phyloP scores from a whole-genome alignment of 2,888 invertebrate species.

The Physocephala rufipes region DNA sequence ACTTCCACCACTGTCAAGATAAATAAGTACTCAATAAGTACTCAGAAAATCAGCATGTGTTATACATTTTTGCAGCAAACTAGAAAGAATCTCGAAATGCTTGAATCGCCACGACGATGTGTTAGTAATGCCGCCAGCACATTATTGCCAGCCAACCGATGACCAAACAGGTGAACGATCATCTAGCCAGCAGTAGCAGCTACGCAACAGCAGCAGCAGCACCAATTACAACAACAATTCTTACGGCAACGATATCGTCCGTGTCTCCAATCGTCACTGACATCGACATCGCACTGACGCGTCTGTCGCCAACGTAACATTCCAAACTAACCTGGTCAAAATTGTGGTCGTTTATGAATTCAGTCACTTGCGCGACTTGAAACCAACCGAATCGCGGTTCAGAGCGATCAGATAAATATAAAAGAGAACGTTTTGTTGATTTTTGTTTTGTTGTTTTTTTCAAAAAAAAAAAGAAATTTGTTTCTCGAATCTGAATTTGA shows the following conservation, averaged over 20 bases:
- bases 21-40: too few relatives aligned
- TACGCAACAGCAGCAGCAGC: too few relatives aligned
- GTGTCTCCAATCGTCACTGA: background rate
- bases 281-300: too few relatives aligned
- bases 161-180: conserved; percentile 5
- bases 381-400: conserved; percentile 36
- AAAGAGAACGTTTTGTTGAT: conserved; percentile 22
- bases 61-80: background rate
- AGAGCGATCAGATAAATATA: conserved; percentile 19
- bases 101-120: background rate
- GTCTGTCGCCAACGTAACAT: background rate
- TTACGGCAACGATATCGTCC: conserved; percentile 9
- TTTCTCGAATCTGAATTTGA: conserved; percentile 1
- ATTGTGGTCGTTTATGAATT: conserved; percentile 43
- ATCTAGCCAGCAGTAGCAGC: too few relatives aligned
- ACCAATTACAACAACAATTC: conserved; percentile 25
- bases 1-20: background rate
- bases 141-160: background rate
- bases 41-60: background rate
- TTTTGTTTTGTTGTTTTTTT: conserved; percentile 23
- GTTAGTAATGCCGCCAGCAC: background rate
- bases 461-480: background rate
- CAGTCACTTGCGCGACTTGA: conserved; percentile 50
- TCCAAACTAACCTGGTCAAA: conserved; percentile 45
- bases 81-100: conserved; percentile 21